Conservation (phyloP, 2,113 vertebrate genomes). For the Phodopus roborovskii region DNA sequence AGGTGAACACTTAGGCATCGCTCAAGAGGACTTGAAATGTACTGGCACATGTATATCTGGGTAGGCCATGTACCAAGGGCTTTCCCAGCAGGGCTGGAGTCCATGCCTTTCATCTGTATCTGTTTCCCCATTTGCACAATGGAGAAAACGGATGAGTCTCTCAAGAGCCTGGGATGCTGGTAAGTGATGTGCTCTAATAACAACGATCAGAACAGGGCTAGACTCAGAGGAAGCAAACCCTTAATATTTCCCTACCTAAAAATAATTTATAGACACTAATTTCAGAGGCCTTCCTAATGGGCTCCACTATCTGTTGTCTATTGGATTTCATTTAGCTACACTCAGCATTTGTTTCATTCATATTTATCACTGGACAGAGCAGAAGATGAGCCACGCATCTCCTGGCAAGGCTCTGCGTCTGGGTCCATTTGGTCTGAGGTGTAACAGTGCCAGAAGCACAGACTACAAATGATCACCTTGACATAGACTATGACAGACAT, state of each 20-base stretch:
- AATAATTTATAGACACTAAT: not conserved
- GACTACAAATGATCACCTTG: slow-evolving; percentile 14
- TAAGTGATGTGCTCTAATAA: not conserved
- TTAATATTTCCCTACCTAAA: slow-evolving; percentile 3
- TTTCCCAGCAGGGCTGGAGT: not conserved
- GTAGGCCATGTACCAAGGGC: not conserved
- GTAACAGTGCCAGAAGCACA: not conserved
- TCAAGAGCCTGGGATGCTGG: not conserved
- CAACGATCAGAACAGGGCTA: not conserved
- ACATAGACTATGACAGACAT: not conserved
- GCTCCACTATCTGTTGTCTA: not conserved
- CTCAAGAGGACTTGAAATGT: not conserved
- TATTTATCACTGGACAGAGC: not conserved
- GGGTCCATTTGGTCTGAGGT: slow-evolving; percentile 26
- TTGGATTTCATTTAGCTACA: not conserved
- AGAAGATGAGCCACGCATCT: not conserved
- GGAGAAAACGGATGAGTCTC: not conserved
- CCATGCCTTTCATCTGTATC: not conserved
- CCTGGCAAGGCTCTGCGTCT: not conserved
- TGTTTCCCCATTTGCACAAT: slow-evolving; percentile 4
- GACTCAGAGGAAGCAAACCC: not conserved
- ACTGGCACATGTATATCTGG: not conserved
- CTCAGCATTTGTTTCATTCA: not conserved
- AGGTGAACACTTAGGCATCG: not conserved
- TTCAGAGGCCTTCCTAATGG: not conserved